Evolutionary conservation across 2,797 vertebrate genomes (phyloP).

Genomic region (Manis pentadactyla): DNA sequence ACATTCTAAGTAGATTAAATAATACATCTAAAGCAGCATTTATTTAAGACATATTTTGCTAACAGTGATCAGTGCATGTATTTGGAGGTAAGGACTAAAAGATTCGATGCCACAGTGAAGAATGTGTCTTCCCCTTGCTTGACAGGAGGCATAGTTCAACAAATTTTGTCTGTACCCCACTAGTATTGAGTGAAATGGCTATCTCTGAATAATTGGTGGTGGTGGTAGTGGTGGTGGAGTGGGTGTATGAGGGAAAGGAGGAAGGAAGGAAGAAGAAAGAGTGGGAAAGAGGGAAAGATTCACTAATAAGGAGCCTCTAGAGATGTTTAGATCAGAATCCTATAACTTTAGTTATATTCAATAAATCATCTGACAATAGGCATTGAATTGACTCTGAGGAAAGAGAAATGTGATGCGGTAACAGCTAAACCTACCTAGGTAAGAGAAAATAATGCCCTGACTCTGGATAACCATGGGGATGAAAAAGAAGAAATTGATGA

Average conservation of each 20-base stretch:
- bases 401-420: neutral
- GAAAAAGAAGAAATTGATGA: neutral
- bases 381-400: neutral
- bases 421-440: neutral
- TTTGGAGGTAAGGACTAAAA: neutral
- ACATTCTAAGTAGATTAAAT: neutral
- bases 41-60: neutral
- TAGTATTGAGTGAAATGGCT: neutral
- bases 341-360: neutral
- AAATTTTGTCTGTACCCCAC: neutral
- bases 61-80: neutral
- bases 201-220: neutral
- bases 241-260: rapidly evolving
- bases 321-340: neutral
- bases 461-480: neutral
- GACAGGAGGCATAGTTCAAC: neutral
- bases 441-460: neutral
- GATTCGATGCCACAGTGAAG: neutral
- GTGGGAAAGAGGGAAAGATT: neutral
- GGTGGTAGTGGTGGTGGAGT: neutral
- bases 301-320: neutral
- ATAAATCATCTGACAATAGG: neutral
- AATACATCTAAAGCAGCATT: neutral
- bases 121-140: neutral
- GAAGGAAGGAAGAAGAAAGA: too few species aligned